phyloP scores from a whole-genome alignment of 1,140 invertebrate species.

The Reticulitermes speratus region DNA sequence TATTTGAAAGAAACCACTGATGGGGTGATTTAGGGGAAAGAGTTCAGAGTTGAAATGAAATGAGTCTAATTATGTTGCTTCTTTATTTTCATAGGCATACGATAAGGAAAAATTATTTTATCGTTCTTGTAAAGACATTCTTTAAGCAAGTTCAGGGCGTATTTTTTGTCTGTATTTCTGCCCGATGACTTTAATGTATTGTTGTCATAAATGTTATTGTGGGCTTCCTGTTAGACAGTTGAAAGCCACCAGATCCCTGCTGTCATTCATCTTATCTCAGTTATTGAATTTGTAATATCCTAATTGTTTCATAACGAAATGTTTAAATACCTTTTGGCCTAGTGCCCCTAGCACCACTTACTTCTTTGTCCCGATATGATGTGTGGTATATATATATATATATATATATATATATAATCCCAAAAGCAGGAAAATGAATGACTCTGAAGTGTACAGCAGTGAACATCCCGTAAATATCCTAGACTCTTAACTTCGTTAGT shows the following conservation, averaged over 20 bases:
- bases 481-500: too few relatives aligned
- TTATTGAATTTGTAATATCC: background rate
- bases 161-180: background rate
- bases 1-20: background rate
- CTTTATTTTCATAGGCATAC: background rate
- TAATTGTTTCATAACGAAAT: too few relatives aligned
- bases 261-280: background rate
- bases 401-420: too few relatives aligned
- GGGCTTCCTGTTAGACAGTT: background rate
- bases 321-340: too few relatives aligned
- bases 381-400: too few relatives aligned
- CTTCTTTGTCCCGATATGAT: too few relatives aligned
- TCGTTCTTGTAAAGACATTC: background rate
- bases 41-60: background rate
- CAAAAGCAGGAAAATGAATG: too few relatives aligned
- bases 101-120: background rate
- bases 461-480: too few relatives aligned
- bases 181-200: background rate
- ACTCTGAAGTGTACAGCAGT: too few relatives aligned
- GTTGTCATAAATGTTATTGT: background rate
- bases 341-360: too few relatives aligned
- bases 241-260: background rate
- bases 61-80: background rate
- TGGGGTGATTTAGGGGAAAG: background rate
- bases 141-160: background rate